Percentiles rank a stretch among this genome's conserved stretches.
These are phyloP conservation scores for Cyprinodon variegatus DNA, from an alignment of 2,113 vertebrate species.

Conservation along the genomic window DNA sequence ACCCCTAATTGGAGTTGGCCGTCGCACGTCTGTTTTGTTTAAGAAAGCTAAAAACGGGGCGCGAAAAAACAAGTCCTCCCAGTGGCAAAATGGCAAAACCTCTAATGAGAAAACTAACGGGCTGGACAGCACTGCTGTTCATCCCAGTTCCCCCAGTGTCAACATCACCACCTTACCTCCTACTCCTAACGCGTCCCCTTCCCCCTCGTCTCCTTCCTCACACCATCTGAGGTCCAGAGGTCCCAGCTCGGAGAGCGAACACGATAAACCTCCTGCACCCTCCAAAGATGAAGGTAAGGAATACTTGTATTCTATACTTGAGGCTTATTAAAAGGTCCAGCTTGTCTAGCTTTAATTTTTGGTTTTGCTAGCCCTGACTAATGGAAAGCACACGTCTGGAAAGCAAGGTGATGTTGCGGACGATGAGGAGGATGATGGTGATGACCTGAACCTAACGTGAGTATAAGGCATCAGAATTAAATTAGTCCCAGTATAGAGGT, in stretches of 20 bases:
- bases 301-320: neutral
- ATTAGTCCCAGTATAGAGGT: neutral
- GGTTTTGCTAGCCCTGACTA: conserved; percentile 82
- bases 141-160: conserved; percentile 36
- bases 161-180: conserved; percentile 55
- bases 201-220: conserved; percentile 59
- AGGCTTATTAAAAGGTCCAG: neutral
- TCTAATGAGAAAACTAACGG: conserved; percentile 66
- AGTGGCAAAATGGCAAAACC: conserved; percentile 82
- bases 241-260: conserved; percentile 80
- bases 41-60: conserved; percentile 93
- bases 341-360: conserved; percentile 21
- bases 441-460: conserved; percentile 84
- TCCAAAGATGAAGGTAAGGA: conserved; percentile 75
- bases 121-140: conserved; percentile 45
- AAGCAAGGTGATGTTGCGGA: conserved; percentile 75
- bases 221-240: conserved; percentile 77
- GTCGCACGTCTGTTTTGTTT: conserved; percentile 90
- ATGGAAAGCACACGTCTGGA: conserved; percentile 82
- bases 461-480: neutral
- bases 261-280: conserved; percentile 78
- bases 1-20: conserved; percentile 83
- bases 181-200: conserved; percentile 47
- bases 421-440: conserved; percentile 60
- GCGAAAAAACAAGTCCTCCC: conserved; percentile 80